Evolutionary conservation across 2,888 invertebrate genomes (phyloP).

Genomic region (Brenthis daphne): DNA sequence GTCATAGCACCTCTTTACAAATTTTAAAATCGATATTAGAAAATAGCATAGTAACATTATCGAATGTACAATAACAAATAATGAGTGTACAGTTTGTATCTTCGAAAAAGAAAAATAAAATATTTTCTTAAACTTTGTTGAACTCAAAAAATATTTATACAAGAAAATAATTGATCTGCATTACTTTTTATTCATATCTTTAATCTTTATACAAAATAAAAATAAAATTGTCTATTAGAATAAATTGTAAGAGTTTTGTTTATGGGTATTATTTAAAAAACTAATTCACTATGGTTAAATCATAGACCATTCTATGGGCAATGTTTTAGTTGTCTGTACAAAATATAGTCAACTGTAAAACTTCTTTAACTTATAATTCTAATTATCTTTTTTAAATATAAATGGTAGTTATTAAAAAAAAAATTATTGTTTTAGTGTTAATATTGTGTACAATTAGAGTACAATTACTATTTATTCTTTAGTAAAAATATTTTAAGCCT

Average conservation of each 20-base stretch:
- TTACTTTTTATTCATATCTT: no score
- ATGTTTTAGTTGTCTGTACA: conserved; percentile 11
- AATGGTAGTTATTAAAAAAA: neutral
- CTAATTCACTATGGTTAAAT: conserved; percentile 18
- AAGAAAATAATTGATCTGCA: no score
- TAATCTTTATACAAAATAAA: no score
- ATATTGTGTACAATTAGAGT: neutral
- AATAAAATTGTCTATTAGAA: no score
- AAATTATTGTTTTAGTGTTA: neutral
- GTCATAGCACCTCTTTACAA: no score
- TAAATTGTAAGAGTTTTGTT: neutral
- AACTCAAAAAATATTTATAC: no score
- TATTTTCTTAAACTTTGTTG: no score
- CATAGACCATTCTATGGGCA: conserved; percentile 22
- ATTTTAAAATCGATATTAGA: no score
- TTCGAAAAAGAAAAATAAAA: no score
- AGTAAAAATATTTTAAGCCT: conserved; percentile 4
- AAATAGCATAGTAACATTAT: no score
- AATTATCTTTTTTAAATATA: neutral
- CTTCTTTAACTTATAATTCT: neutral
- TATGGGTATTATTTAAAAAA: conserved; percentile 26
- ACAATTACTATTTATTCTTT: neutral
- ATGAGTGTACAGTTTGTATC: no score
- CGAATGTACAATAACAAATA: no score
- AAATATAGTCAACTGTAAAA: conserved; percentile 1